Evolutionary conservation across 1,140 invertebrate species (phyloP).

Genomic region (Saxidomus purpurata): DNA sequence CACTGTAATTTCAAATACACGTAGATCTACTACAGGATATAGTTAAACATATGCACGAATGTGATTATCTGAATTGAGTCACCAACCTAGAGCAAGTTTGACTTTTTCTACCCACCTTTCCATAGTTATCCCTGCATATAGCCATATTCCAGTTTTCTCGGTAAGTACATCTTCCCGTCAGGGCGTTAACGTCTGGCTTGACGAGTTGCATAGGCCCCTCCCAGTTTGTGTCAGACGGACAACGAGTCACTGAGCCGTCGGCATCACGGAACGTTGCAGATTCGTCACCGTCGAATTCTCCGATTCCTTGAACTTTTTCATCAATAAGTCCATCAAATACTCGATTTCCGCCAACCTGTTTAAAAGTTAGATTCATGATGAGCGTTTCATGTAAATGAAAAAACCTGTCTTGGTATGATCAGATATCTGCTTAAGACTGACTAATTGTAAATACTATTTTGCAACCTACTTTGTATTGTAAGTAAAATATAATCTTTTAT

Average conservation of each 20-base stretch:
- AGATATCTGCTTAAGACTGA: too few species aligned
- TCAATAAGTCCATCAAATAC: conserved; percentile 41
- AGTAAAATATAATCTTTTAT: too few species aligned
- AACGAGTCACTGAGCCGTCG: conserved; percentile 12
- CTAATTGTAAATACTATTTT: too few species aligned
- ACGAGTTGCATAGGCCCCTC: not conserved
- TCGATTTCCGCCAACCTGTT: conserved; percentile 1
- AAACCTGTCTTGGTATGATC: too few species aligned
- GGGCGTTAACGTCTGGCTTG: not conserved
- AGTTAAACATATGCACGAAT: too few species aligned
- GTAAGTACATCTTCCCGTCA: conserved; percentile 31
- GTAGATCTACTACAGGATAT: too few species aligned
- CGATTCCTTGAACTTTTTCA: conserved; percentile 12
- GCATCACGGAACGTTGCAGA: conserved; percentile 42
- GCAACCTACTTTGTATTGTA: too few species aligned
- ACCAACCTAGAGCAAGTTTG: too few species aligned
- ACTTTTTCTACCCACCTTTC: conserved; percentile 16
- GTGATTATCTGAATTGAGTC: too few species aligned
- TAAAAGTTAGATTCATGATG: too few species aligned
- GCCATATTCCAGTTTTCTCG: conserved; percentile 54
- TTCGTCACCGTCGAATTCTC: conserved; percentile 14
- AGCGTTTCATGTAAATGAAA: too few species aligned
- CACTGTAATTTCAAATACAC: too few species aligned
- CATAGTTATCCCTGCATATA: conserved; percentile 12
- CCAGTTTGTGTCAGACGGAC: conserved; percentile 4